phyloP scores from a whole-genome alignment of 2,888 invertebrate species.

The Nomada lathburiana region DNA sequence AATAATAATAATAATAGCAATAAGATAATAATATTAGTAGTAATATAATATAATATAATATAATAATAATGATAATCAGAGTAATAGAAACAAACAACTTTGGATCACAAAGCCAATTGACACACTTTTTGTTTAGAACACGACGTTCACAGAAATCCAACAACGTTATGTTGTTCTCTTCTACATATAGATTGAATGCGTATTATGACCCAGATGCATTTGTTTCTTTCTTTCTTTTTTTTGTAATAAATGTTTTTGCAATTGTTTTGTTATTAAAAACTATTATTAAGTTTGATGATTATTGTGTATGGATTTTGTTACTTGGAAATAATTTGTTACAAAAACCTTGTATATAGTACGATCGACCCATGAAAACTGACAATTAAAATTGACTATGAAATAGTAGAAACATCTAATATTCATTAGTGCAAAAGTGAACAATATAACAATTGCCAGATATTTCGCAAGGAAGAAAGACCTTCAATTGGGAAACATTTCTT shows the following conservation, averaged over 20 bases:
- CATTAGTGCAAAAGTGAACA: constrained; percentile 61
- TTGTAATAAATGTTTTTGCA: constrained; percentile 8
- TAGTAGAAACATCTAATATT: constrained; percentile 47
- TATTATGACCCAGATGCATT: constrained; percentile 26
- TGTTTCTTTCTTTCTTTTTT: constrained; percentile 20
- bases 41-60: constrained; percentile 46
- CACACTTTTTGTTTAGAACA: constrained; percentile 53
- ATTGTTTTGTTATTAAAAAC: constrained; percentile 27
- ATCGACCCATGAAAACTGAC: constrained; percentile 30
- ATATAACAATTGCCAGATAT: constrained; percentile 57
- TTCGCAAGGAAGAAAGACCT: constrained; percentile 53
- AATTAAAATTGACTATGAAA: constrained; percentile 16
- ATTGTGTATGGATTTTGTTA: constrained; percentile 25
- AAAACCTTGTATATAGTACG: constrained; percentile 40
- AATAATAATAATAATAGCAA: constrained; percentile 53
- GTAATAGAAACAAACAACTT: constrained; percentile 75
- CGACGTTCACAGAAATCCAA: constrained; percentile 59
- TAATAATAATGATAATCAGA: constrained; percentile 57
- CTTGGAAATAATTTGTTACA: constrained; percentile 22
- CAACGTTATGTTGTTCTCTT: constrained; percentile 64
- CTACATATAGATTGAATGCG: constrained; percentile 43
- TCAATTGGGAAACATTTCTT: constrained; percentile 46
- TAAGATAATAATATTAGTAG: constrained; percentile 47
- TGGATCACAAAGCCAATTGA: constrained; percentile 73
- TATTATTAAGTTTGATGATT: constrained; percentile 38